Evolutionary conservation across 1,140 invertebrate genomes (phyloP), one percentile per base, ranked within the genome.

Genomic region (Kradibia gibbosae): DNA sequence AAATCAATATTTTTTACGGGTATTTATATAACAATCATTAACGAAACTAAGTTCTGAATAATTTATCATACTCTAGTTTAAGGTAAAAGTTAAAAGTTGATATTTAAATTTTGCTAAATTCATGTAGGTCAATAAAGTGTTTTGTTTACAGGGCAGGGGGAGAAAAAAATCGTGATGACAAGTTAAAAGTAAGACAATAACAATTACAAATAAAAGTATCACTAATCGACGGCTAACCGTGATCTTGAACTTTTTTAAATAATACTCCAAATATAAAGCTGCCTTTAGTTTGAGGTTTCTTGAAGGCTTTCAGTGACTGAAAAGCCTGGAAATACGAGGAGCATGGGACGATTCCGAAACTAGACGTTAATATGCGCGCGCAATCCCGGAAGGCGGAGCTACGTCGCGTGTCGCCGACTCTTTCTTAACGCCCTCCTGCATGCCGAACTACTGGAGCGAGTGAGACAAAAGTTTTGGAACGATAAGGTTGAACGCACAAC

Each of bases 301-400:
- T 11, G 7, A 10, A 8, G 22, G 34, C 34, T 67, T 36, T 39
- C 34, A 36, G 62, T 67, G 62, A 67, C 42, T 71, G n/a, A 25
- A 71, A 71, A 71, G 42, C 70, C 11, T 48, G 70, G 70, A 48
- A 48, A 71, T 13, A 28, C 31, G 34, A 67, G 20, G 36, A 28
- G 8, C 17, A 8, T 7, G 11, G 13, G 36, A 65, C 60, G 31
- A 36, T 36, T 2, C 10, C 42, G 50, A n/a, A 50, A 36, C 34
- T 42, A 50, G 60, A 31, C 75, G 42, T 4, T 15, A 28, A 17
- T 28, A 28, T 45, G 72, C 81, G 55, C 50, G 81, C 81, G 81
- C 85, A 84, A 39, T n/a, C 83, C 84, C 78, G 84, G 85, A 83
- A 89, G 89, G 89, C 89, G 89, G 89, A 89, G 89, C 89, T 85